These are phyloP conservation scores for Macrobrachium rosenbergii DNA, from an alignment of 1,140 invertebrate genomes.

Conservation along the genomic window DNA sequence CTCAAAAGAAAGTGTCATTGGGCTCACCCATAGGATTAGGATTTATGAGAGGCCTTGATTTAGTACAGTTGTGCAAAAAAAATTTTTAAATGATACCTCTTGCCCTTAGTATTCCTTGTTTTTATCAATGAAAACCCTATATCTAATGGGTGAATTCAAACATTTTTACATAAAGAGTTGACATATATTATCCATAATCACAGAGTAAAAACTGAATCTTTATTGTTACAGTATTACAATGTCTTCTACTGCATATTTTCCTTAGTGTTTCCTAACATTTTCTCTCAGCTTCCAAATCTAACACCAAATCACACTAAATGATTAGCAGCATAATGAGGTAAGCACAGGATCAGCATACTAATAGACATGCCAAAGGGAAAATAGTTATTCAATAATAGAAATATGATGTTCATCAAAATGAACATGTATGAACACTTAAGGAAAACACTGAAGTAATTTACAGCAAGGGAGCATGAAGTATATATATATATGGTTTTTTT, in stretches of 20 bases:
- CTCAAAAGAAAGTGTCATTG: no score
- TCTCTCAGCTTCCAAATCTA: slow-evolving; percentile 38
- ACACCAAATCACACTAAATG: slow-evolving; percentile 42
- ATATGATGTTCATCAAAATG: slow-evolving; percentile 21
- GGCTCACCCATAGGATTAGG: no score
- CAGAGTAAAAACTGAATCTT: no score
- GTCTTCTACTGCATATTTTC: neutral
- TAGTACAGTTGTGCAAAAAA: no score
- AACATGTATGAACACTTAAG: slow-evolving; percentile 20
- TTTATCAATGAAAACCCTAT: no score
- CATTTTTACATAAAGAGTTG: no score
- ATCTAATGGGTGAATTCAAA: no score
- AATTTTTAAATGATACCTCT: no score
- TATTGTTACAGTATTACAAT: neutral
- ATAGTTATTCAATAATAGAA: slow-evolving; percentile 21
- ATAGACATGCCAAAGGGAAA: slow-evolving; percentile 38
- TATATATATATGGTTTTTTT: slow-evolving; percentile 17
- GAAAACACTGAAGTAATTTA: slow-evolving; percentile 41
- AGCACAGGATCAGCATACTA: slow-evolving; percentile 31
- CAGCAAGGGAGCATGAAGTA: slow-evolving; percentile 1
- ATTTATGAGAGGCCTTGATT: no score
- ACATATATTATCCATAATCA: no score
- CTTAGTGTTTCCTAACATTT: slow-evolving; percentile 15
- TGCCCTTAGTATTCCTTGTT: no score
- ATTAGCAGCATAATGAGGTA: slow-evolving; percentile 52